Percentiles rank a stretch among this genome's conserved stretches.
Conservation (phyloP, 2,113 vertebrate species). For the Grus americana region DNA sequence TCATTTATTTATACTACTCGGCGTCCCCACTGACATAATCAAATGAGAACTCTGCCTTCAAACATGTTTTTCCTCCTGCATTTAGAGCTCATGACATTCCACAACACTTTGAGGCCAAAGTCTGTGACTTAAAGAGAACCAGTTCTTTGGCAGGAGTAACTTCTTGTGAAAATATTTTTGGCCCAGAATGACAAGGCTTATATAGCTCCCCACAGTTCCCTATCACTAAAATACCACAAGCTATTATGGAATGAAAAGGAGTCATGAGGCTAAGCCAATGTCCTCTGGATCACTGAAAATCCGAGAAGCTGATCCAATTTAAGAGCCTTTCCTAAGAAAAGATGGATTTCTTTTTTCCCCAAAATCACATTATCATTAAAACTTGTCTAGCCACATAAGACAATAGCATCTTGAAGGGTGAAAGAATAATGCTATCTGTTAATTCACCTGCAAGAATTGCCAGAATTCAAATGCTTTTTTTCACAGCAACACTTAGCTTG, state of each 20-base stretch:
- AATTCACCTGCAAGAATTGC: not conserved
- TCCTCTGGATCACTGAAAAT: conserved; percentile 12
- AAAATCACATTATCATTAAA: not conserved
- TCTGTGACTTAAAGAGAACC: not conserved
- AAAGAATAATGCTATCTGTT: not conserved
- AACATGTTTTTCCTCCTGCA: conserved; percentile 30
- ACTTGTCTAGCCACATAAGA: not conserved
- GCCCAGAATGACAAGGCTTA: not conserved
- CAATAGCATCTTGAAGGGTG: not conserved
- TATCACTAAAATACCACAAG: conserved; percentile 25
- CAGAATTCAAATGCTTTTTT: not conserved
- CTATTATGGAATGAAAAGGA: conserved; percentile 20
- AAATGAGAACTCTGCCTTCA: conserved; percentile 17
- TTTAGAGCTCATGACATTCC: conserved; percentile 35
- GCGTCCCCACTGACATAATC: not conserved
- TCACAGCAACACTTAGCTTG: not conserved
- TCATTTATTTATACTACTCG: conserved; percentile 15
- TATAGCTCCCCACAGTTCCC: not conserved
- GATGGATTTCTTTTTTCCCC: not conserved
- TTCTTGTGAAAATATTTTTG: conserved; percentile 34
- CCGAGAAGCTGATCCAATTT: not conserved
- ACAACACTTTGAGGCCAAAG: conserved; percentile 42
- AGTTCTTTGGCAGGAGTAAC: not conserved
- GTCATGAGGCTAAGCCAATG: not conserved
- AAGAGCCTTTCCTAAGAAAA: not conserved